Evolutionary conservation across 2,888 invertebrate species (phyloP), one percentile per base, ranked within the genome.

Genomic region (Metalampra italica): DNA sequence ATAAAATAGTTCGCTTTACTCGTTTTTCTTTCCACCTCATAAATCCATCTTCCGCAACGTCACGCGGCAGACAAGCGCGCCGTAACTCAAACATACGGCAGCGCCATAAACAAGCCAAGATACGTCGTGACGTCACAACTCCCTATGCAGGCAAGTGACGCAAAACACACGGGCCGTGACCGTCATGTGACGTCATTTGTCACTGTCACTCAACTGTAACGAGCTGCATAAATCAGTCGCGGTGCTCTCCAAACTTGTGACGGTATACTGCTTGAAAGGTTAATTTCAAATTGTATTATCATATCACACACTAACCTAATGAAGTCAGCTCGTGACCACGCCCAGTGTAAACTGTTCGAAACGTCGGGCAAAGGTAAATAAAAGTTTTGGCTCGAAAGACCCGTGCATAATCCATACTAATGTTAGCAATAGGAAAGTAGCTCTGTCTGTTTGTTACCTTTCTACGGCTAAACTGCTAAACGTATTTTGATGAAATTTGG

Each of bases 141-240:
- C 40, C 64, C 44, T 12, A 55, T 68, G 64, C 65, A 64, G 57
- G 58, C 68, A 69, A 71, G 71, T 76, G 77, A 78, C 75, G 74
- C 66, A 70, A 73, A 77, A 78, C 75, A 78, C 70, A 71, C 69
- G 71, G 71, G 34, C 67, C 69, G 66, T 75, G 80, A 76, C 71
- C 74, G 64, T 52, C 56, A 48, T 62, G 69, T 79, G 78, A 80
- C 75, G 80, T 81, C 75, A 81, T 86, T 83, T 76, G 75, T 86
- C 78, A 78, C 66, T 71, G 83, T 82, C 84, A 68, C 66, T 73
- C 71, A 67, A 55, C 59, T 60, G 60, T 68, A 65, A 71, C 72
- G 68, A 69, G 67, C 70, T 64, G 72, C 71, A 71, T 78, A 78
- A 78, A 78, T 81, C 77, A 73, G 74, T 68, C 66, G 57, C 50